phyloP scores from a whole-genome alignment of 2,797 vertebrate species.

The Sebastes nivosus region DNA sequence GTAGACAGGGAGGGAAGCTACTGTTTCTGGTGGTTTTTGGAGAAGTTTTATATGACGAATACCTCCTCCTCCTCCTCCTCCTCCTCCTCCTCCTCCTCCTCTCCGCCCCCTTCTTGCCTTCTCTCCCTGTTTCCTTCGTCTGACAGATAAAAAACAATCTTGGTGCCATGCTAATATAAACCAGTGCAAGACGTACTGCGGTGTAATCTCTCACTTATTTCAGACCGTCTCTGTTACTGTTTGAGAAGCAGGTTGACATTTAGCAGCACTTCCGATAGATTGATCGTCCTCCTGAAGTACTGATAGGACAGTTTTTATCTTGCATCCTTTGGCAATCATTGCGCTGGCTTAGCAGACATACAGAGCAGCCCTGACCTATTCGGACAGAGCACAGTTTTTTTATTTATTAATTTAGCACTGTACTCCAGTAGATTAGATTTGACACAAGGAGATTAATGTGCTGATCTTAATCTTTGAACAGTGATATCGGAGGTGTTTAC shows the following conservation, averaged over 20 bases:
- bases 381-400: background rate
- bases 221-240: background rate
- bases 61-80: no score
- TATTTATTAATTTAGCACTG: no score
- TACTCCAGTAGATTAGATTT: background rate
- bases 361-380: background rate
- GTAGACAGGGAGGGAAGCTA: conserved; percentile 38
- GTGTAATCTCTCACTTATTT: background rate
- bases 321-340: background rate
- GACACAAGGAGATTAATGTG: background rate
- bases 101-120: background rate
- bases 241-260: background rate
- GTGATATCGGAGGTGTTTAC: background rate
- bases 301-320: no score
- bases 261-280: background rate
- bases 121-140: background rate
- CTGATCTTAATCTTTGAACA: background rate
- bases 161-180: background rate
- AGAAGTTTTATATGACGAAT: conserved; percentile 15
- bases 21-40: conserved; percentile 51
- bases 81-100: no score
- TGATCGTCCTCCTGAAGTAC: background rate
- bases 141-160: background rate
- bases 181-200: background rate
- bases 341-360: background rate